Percentiles rank a stretch among this genome's conserved stretches.
Conservation (phyloP, 2,797 vertebrate genomes). For the Smutsia temminckii region DNA sequence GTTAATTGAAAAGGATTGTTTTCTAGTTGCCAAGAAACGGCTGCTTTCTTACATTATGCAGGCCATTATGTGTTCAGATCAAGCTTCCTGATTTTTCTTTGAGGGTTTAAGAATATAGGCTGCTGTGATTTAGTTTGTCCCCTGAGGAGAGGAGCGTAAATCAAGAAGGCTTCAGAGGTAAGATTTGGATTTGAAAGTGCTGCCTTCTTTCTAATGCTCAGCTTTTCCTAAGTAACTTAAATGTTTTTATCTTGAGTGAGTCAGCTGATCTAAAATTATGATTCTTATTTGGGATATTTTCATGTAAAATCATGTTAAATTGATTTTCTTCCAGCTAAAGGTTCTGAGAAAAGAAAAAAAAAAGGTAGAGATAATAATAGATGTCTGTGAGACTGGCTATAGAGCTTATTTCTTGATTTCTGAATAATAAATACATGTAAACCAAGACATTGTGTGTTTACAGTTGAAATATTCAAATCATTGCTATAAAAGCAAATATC, state of each 20-base stretch:
- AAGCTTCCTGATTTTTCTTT: constrained; percentile 74
- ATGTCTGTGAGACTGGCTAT: background rate
- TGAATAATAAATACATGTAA: background rate
- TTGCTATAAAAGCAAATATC: constrained; percentile 4
- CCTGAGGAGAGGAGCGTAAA: constrained; percentile 17
- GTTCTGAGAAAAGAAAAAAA: background rate
- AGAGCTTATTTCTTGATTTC: constrained; percentile 31
- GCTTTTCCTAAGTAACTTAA: constrained; percentile 51
- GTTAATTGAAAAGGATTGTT: constrained; percentile 83
- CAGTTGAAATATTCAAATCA: constrained; percentile 12
- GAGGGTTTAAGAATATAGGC: constrained; percentile 64
- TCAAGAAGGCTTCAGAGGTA: constrained; percentile 57
- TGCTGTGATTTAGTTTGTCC: constrained; percentile 58
- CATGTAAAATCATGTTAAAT: constrained; percentile 44
- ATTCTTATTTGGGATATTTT: constrained; percentile 21
- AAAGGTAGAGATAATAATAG: background rate
- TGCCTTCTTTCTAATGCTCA: background rate
- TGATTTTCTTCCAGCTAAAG: constrained; percentile 41
- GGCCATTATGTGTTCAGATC: constrained; percentile 70
- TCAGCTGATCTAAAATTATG: constrained; percentile 41
- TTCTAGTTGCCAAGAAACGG: constrained; percentile 84
- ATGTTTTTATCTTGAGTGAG: constrained; percentile 46
- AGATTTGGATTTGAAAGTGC: constrained; percentile 63
- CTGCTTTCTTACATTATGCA: constrained; percentile 75
- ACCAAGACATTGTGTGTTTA: background rate